Evolutionary conservation across 2,888 invertebrate species (phyloP), one percentile per base, ranked within the genome.

Genomic region (Epistrophe grossulariae): DNA sequence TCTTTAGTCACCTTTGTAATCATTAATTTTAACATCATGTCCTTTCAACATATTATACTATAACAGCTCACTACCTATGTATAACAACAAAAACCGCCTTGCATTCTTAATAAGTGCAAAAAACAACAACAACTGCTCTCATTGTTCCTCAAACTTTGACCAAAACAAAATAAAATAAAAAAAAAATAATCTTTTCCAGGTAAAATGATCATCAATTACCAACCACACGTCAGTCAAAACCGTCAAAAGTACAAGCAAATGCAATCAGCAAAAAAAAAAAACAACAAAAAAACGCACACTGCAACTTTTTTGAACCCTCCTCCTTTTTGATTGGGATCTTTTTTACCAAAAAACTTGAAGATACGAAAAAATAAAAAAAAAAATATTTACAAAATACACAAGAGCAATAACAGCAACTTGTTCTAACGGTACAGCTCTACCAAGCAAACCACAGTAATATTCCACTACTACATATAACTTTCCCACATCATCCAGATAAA

Each of bases 161-260:
- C 24, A 24, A 24, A 24, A 4, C 55, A 70, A 35, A 31, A 0
- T 8, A 38, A 24, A 38, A 13, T 35, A 38, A 35, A n/a, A 0
- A 10, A 1, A 31, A 17, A 70, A 70, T 24, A 52, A 13, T 19
- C 35, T 31, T n/a, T 24, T 55, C 55, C 71, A 55, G 55, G 40
- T 43, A 55, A 71, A 55, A 40, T 10, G 40, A 40, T 55, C 71
- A 71, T 71, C 55, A 71, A 71, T 71, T 71, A 71, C 40, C 40
- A n/a, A 43, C 71, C n/a, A 71, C 40, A 55, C 71, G 71, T 71
- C 55, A 55, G 71, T 71, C 71, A 71, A 71, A 71, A 10, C 24
- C 38, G 24, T 70, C 66, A 48, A 68, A 68, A 35, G 17, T 5
- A 31, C 50, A 68, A 68, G 35, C 11, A 50, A 24, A 13, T 52